Base-by-base conservation (phyloP, 2,797 vertebrate genomes). In the Synaphobranchus kaupii region DNA sequence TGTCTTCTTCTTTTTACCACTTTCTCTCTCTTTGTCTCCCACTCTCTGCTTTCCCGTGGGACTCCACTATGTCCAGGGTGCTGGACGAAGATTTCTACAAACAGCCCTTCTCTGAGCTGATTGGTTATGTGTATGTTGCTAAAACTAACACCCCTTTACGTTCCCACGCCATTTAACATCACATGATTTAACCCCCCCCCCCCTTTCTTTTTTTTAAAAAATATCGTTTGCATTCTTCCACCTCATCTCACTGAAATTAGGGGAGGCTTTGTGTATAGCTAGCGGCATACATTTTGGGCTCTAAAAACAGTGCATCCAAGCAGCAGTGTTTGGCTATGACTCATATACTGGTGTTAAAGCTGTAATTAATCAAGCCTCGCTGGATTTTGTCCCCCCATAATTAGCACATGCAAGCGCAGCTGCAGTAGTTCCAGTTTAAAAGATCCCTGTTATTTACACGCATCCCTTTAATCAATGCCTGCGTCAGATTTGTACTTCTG, bases 91-190 rank as follows among this genome's bases (percentile, higher is more conserved):
- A 98, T 96, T 99, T 99, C 98, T 99, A 98, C 98, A 99, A 98
- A 97, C 98, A 99, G 96, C 98, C 98, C 97, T 99, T 98, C 97
- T 97, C 98, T 98, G 98, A 99, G 91, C 94, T 99, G 97, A 99
- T 99, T 97, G 98, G 98, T 98, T 99, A 99, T 99, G 98, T 99
- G 98, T 99, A 99, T 99, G 98, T 99, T 97, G 97, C 96, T 96
- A 95, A 95, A 97, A 97, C 97, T 98, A 97, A 97, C 97, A 94
- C 93, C 93, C 91, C 92, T n/a, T n/a, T 85, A 87, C 73, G 80
- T 88, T 83, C 66, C 90, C 90, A 84, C 54, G 88, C 86, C 6
- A 34, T 87, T 82, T 66, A 48, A 34, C 88, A 85, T 85, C 87
- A 54, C 84, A 8, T 84, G 83, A 73, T 85, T 87, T 88, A 88